Evolutionary conservation across 2,797 vertebrate genomes (phyloP), one percentile per base, ranked within the genome.

Genomic region (Helostoma temminkii): DNA sequence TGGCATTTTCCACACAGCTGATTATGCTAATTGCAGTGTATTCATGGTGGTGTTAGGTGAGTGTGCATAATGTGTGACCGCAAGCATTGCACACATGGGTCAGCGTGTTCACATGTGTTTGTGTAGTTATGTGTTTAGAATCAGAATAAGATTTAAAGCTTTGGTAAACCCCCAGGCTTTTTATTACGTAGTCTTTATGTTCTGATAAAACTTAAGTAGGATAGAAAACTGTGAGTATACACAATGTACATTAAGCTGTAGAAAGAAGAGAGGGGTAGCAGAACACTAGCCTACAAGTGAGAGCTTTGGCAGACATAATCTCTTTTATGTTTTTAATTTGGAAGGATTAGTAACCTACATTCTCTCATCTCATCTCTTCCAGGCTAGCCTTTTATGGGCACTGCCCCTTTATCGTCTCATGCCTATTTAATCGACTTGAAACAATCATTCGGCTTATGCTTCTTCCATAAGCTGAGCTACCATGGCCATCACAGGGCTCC

Each of bases 301-400:
- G 66, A 74, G 80, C 66, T 76, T 74, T 76, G 67, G 50, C 76
- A 39, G 47, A 66, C 52, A 74, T 84, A 82, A 88, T 88, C 84
- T 83, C 68, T 81, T 78, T 80, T 86, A 80, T 80, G 77, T 53
- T 64, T 88, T 86, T 90, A 82, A 88, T 90, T 90, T 86, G 71
- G 63, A 58, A 59, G 86, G 83, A 90, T 91, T 86, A 89, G 71
- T 82, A 83, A 78, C 74, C 82, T 68, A 76, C 77, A 72, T 80
- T 83, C 69, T 52, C 58, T 71, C 60, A 58, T 74, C 82, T 86
- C 74, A 85, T 77, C 50, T 80, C 58, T 54, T 49, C 1, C 10
- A 71, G 43, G 25, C 45, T 54, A 60, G 66, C 80, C 74, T 87
- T 88, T 88, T 84, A 90, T 83, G 75, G 75, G 70, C 61, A 25